phyloP scores from a whole-genome alignment of 2,888 invertebrate genomes.

The Phalera bucephala region DNA sequence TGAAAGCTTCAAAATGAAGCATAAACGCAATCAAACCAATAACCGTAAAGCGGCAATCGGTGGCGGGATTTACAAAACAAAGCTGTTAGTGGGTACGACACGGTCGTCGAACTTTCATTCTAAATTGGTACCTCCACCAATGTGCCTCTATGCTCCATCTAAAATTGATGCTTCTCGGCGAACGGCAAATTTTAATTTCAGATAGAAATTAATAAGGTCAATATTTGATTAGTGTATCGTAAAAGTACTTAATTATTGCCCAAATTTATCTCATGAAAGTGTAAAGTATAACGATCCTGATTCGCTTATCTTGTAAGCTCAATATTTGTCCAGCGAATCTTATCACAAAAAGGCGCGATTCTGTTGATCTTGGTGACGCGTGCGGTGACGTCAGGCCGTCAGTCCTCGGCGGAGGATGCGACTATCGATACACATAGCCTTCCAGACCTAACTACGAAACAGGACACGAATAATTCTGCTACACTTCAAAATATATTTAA shows the following conservation, averaged over 20 bases:
- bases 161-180: constrained; percentile 21
- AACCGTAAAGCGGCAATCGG: constrained; percentile 56
- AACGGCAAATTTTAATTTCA: constrained; percentile 8
- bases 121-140: constrained; percentile 33
- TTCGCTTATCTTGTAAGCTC: constrained; percentile 57
- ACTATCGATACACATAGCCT: background rate
- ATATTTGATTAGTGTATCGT: constrained; percentile 45
- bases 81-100: constrained; percentile 40
- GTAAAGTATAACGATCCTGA: constrained; percentile 76
- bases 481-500: background rate
- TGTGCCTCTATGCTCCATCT: constrained; percentile 14
- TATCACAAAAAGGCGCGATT: constrained; percentile 68
- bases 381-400: constrained; percentile 55
- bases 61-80: constrained; percentile 57
- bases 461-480: background rate
- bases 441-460: background rate
- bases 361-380: constrained; percentile 59
- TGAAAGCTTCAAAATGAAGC: constrained; percentile 57
- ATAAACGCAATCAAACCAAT: constrained; percentile 59
- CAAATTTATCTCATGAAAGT: constrained; percentile 64
- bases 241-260: constrained; percentile 53
- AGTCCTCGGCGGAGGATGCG: constrained; percentile 25
- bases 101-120: constrained; percentile 56
- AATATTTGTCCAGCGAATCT: constrained; percentile 65
- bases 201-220: constrained; percentile 24